Base-by-base conservation (phyloP, 2,797 vertebrate genomes). In the Acanthiza pusilla region DNA sequence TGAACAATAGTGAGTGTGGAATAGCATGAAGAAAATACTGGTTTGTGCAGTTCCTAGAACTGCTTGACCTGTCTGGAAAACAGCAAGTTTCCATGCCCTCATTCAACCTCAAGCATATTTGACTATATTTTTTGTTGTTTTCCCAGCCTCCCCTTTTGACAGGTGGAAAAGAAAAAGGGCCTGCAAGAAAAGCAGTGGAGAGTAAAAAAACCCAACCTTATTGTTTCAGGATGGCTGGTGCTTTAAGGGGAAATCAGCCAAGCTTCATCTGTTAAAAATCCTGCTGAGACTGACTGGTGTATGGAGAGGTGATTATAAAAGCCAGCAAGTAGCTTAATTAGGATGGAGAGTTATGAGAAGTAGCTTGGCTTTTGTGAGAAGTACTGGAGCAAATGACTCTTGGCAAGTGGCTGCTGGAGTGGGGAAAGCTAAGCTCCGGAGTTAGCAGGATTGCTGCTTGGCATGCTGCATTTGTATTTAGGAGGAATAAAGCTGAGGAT, bases 291-390 rank as follows among this genome's bases (percentile, higher is more conserved):
- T 67, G 93, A 95, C 73, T 87, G 88, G 50, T 88, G 85, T 87
- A 74, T 87, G 91, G 91, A 95, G 93, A 93, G 81, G 86, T 89
- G 92, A 93, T 95, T 94, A 95, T 55, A 87, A 94, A 93, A 96
- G 84, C 88, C 94, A 96, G 92, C 57, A 65, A 96, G 92, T 50
- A 80, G 81, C 89, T 95, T 95, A 94, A 95, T 96, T 96, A 92
- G 92, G 92, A 79, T 87, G 61, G 61, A 95, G 92, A 94, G 71
- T 91, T 89, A 94, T 87, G 84, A 91, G 95, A 89, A 95, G 91
- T 65, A 80, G 84, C 50, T 95, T 93, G 84, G 86, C 89, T 94
- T 94, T 93, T 85, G 75, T 91, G 73, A 85, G 61, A 92, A 80
- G 77, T 61, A 54, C 78, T 61, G 78, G 76, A 96, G 79, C 75